Evolutionary conservation across 2,113 vertebrate species (phyloP).

Genomic region (Strix uralensis): DNA sequence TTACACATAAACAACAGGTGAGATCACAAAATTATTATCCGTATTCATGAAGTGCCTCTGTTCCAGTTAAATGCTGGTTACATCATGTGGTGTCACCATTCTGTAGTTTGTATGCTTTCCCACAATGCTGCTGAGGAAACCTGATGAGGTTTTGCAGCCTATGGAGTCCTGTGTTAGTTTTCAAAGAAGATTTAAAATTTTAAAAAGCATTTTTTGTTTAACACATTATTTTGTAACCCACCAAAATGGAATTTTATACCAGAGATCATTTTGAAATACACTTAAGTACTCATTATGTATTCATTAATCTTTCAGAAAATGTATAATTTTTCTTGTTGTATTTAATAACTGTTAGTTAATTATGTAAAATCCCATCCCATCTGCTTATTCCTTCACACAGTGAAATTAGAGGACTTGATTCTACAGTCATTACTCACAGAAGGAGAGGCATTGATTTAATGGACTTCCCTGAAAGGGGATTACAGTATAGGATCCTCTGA

Average conservation of each 20-base stretch:
- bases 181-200: neutral
- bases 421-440: conserved; percentile 4
- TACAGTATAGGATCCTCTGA: conserved; percentile 8
- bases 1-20: neutral
- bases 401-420: neutral
- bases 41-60: rapidly evolving
- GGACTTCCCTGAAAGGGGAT: conserved; percentile 47
- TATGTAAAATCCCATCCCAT: conserved; percentile 20
- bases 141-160: rapidly evolving
- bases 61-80: neutral
- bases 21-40: neutral
- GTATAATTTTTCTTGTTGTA: neutral
- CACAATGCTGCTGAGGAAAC: neutral
- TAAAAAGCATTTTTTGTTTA: neutral
- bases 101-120: neutral
- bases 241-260: neutral
- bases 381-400: conserved; percentile 27
- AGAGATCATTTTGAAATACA: neutral
- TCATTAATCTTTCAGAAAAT: neutral
- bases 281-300: neutral
- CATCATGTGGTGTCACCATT: neutral
- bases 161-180: neutral
- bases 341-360: conserved; percentile 33
- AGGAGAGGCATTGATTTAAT: conserved; percentile 39
- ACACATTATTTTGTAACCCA: neutral